Base-by-base conservation (phyloP, 1,140 invertebrate species). In the Sitophilus oryzae region DNA sequence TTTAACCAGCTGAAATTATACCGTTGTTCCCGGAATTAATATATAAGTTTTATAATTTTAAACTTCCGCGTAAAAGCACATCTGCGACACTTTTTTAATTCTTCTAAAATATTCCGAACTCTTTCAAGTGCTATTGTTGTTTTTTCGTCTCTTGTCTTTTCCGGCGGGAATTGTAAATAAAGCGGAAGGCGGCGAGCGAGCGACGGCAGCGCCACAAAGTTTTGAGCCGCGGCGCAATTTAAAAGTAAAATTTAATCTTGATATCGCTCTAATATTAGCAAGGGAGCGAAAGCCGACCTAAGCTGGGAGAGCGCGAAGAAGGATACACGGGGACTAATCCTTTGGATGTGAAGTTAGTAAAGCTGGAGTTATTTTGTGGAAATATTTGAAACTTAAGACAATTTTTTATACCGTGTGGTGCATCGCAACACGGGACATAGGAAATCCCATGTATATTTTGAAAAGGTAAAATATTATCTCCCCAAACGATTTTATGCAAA, bases 171-270 rank as follows among this genome's bases (percentile, higher is more conserved):
- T n/a, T n/a, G n/a, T n/a, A n/a, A n/a, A n/a, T n/a, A n/a, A n/a
- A n/a, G n/a, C n/a, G n/a, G n/a, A n/a, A n/a, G n/a, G n/a, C n/a
- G n/a, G n/a, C n/a, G n/a, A n/a, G n/a, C n/a, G n/a, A n/a, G n/a
- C n/a, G n/a, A n/a, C n/a, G n/a, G n/a, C n/a, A 38, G 3, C 36
- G 14, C 18, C 36, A 1, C 36, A 38, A 38, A 38, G 36, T 38
- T 38, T 38, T 38, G 36, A 38, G n/a, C 14, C 8, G 18, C 36
- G 36, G 36, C 36, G 36, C 36, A 38, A 38, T 38, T 38, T 38
- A 38, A 38, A 38, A 38, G 36, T 38, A 38, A 38, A 38, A 38
- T 38, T 38, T 38, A 38, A 38, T 38, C 36, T 38, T 38, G 18
- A 38, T 38, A 38, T 16, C 14, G 36, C 14, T 16, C 36, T 38